phyloP scores from a whole-genome alignment of 2,113 vertebrate species.

The Tragelaphus imberbis region DNA sequence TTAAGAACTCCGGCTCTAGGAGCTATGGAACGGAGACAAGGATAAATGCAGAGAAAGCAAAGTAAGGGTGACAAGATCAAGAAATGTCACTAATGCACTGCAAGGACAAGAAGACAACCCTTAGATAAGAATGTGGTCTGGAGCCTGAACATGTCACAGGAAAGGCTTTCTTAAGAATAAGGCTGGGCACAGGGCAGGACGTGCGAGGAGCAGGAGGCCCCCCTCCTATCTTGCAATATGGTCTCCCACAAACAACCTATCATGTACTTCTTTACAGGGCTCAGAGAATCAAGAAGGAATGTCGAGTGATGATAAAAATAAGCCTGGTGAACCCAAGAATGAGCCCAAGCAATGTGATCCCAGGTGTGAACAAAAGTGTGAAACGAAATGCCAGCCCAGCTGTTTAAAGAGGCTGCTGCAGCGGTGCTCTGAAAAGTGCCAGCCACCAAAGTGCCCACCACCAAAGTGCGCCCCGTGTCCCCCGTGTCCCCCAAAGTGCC shows the following conservation, averaged over 20 bases:
- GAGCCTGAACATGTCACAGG: neutral
- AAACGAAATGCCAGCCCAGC: conserved; percentile 60
- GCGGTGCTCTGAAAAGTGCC: conserved; percentile 54
- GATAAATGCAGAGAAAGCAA: neutral
- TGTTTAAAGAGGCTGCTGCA: conserved; percentile 63
- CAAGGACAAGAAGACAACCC: neutral
- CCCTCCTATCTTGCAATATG: neutral
- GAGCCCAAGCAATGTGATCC: conserved; percentile 42
- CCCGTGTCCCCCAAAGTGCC: neutral
- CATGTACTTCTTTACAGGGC: conserved; percentile 31
- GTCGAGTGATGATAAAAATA: conserved; percentile 56
- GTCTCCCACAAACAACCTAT: neutral
- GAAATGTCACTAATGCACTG: neutral
- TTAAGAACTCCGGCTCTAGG: neutral
- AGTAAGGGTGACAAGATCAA: neutral
- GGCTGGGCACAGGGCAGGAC: too few species aligned
- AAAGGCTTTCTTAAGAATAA: neutral
- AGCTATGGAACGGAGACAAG: neutral
- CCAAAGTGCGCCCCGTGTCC: neutral
- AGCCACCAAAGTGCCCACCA: conserved; percentile 32
- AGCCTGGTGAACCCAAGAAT: conserved; percentile 17
- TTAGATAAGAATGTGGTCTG: neutral
- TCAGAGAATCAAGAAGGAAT: conserved; percentile 29
- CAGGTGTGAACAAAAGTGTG: conserved; percentile 45
- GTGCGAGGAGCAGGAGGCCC: too few species aligned